phyloP scores from a whole-genome alignment of 2,888 invertebrate species.

The Rambutsinella grinnellia region DNA sequence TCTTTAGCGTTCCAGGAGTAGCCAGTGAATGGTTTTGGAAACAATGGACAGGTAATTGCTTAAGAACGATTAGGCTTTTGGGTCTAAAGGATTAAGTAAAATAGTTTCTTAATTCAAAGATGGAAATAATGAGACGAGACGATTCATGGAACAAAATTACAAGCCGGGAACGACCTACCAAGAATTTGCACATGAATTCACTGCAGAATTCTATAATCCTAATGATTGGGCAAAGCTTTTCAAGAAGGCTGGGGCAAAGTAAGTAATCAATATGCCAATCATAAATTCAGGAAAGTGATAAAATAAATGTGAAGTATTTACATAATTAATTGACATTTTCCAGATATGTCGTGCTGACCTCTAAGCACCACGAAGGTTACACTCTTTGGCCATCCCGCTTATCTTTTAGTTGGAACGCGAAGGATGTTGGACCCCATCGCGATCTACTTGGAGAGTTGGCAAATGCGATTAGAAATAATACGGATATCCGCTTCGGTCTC shows the following conservation, averaged over 20 bases:
- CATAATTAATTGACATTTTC: not conserved
- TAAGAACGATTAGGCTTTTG: too few species aligned
- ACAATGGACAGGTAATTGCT: too few species aligned
- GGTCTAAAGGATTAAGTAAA: too few species aligned
- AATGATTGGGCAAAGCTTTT: conserved; percentile 87
- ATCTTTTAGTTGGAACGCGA: conserved; percentile 87
- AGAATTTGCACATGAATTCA: conserved; percentile 88
- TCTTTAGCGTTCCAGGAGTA: conserved; percentile 4
- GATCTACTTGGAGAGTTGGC: conserved; percentile 78
- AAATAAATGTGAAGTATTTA: too few species aligned
- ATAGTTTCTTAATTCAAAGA: too few species aligned
- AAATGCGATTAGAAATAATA: conserved; percentile 66
- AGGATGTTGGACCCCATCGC: conserved; percentile 81
- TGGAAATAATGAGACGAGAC: too few species aligned
- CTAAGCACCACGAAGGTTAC: conserved; percentile 91
- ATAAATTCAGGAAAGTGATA: too few species aligned
- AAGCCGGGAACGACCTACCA: conserved; percentile 85
- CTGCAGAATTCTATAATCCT: conserved; percentile 89
- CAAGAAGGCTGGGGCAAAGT: conserved; percentile 87
- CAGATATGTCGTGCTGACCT: conserved; percentile 79
- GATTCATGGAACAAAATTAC: conserved; percentile 85
- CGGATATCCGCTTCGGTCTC: conserved; percentile 67
- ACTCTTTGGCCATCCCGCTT: conserved; percentile 86
- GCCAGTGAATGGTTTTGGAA: conserved; percentile 68
- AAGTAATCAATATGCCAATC: too few species aligned